phyloP scores from a whole-genome alignment of 2,113 vertebrate genomes.

The Paraplagusia blochii region DNA sequence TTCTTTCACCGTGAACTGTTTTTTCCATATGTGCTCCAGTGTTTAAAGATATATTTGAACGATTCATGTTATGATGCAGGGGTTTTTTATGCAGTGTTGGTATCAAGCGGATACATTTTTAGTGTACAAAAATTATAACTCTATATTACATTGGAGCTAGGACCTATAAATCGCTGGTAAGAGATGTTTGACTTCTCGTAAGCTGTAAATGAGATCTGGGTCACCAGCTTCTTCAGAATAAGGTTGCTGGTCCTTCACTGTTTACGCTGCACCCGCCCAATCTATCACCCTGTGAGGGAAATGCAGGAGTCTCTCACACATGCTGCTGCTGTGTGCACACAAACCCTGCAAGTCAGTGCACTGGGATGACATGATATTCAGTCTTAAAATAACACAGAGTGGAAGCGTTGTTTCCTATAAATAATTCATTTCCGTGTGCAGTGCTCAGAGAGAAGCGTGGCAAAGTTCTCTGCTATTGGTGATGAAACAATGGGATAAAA shows the following conservation, averaged over 20 bases:
- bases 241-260: neutral
- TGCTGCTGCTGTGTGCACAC: neutral
- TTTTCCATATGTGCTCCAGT: no score
- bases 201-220: no score
- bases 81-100: no score
- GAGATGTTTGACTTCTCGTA: no score
- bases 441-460: conserved; percentile 34
- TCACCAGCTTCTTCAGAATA: neutral
- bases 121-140: no score
- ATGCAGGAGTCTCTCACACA: neutral
- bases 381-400: conserved; percentile 53
- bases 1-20: no score
- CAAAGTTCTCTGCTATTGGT: conserved; percentile 10
- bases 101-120: no score
- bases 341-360: conserved; percentile 1
- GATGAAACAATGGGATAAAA: conserved; percentile 8
- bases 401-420: conserved; percentile 44
- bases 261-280: neutral
- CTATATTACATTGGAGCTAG: no score
- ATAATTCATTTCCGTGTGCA: conserved; percentile 53
- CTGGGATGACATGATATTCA: conserved; percentile 1
- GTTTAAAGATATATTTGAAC: no score
- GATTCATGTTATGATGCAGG: no score
- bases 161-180: no score
- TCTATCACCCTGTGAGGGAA: conserved; percentile 7